phyloP scores from a whole-genome alignment of 2,797 vertebrate species.

The Ptychobarbus kaznakovi region DNA sequence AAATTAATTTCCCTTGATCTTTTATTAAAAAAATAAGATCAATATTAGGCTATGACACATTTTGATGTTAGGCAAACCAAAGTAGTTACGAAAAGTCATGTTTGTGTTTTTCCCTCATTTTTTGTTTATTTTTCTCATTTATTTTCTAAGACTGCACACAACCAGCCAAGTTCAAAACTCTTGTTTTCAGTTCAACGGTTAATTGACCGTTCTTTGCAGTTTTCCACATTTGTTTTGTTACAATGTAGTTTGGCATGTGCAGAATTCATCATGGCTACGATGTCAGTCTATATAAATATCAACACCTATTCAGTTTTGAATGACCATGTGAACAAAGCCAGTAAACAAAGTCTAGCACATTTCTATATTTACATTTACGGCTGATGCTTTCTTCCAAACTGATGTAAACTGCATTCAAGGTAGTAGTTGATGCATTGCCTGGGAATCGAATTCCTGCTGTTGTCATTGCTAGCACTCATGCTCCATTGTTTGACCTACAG shows the following conservation, averaged over 20 bases:
- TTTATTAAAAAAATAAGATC: constrained; percentile 6
- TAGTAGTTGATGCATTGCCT: not conserved
- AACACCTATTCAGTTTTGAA: not conserved
- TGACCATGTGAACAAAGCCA: not conserved
- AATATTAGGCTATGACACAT: not conserved
- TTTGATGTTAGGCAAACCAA: not conserved
- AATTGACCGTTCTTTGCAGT: not conserved
- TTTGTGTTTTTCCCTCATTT: not conserved
- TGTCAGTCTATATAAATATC: not conserved
- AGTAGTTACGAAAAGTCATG: not conserved
- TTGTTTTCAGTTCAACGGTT: not conserved
- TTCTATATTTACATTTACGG: not conserved
- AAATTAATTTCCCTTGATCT: constrained; percentile 7
- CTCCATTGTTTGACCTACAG: constrained; percentile 13
- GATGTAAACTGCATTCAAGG: not conserved
- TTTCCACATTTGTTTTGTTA: not conserved
- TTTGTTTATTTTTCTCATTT: not conserved
- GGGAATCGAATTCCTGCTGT: not conserved
- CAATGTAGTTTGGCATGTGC: not conserved
- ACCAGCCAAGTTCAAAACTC: too few relatives aligned
- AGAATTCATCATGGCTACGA: not conserved
- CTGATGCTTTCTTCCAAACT: not conserved
- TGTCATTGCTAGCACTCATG: not conserved
- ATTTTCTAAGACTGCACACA: not conserved
- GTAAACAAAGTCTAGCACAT: constrained; percentile 7